phyloP scores from a whole-genome alignment of 2,113 vertebrate genomes.

The Acinonyx jubatus region DNA sequence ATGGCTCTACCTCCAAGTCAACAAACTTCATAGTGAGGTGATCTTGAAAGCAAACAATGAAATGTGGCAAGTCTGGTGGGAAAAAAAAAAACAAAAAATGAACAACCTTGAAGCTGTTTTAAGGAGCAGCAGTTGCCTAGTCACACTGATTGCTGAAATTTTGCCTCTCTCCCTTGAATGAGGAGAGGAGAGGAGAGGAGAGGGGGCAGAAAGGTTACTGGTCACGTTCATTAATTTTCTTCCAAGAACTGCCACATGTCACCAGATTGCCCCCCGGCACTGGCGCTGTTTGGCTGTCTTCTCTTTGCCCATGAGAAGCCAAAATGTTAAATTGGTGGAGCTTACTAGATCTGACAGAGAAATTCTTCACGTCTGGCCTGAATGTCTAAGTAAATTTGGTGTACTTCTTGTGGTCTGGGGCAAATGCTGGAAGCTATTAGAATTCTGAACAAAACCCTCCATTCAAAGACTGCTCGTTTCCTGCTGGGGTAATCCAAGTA shows the following conservation, averaged over 20 bases:
- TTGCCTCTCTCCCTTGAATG: conserved; percentile 26
- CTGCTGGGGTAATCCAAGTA: conserved; percentile 91
- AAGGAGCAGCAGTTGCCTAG: background rate
- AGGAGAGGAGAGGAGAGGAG: background rate
- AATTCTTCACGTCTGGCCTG: conserved; percentile 84
- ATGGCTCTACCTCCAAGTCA: conserved; percentile 4
- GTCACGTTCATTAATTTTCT: conserved; percentile 70
- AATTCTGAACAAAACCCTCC: conserved; percentile 91
- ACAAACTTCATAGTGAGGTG: background rate
- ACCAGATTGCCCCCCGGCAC: conserved; percentile 51
- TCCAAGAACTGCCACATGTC: conserved; percentile 72
- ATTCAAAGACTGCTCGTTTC: conserved; percentile 91
- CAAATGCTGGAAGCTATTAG: conserved; percentile 93
- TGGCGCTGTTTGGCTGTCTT: conserved; percentile 58
- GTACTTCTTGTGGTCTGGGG: conserved; percentile 85
- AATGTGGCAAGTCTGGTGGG: background rate
- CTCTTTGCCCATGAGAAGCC: conserved; percentile 74
- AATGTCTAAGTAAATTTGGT: conserved; percentile 84
- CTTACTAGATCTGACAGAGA: conserved; percentile 83
- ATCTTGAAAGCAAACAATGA: background rate
- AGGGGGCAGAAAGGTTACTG: conserved; percentile 64
- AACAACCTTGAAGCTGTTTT: background rate
- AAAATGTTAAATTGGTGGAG: conserved; percentile 72
- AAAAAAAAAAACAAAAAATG: too few species aligned
- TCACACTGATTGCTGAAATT: background rate